Percentiles rank a stretch among this genome's conserved stretches.
These are phyloP conservation scores for Catharus fuscescens DNA, from an alignment of 2,113 vertebrate genomes.

Conservation along the genomic window DNA sequence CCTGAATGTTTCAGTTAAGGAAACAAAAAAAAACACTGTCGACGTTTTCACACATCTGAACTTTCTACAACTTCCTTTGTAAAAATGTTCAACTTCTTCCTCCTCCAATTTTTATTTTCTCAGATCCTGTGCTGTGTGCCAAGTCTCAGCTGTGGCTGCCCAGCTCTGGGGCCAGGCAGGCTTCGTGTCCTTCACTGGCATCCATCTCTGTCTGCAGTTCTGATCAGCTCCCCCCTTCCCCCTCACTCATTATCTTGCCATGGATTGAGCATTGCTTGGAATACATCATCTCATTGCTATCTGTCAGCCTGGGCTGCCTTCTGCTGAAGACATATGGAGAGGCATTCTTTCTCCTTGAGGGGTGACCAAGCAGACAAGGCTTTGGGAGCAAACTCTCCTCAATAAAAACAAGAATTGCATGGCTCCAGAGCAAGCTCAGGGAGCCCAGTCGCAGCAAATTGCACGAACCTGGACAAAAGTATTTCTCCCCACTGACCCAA, in stretches of 20 bases:
- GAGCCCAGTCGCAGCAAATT: neutral
- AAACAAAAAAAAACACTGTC: neutral
- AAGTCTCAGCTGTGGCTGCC: neutral
- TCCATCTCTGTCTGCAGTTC: neutral
- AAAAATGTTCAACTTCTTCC: neutral
- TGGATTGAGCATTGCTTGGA: slow-evolving; percentile 43
- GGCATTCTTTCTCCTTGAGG: slow-evolving; percentile 40
- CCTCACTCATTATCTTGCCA: neutral
- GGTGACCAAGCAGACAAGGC: slow-evolving; percentile 39
- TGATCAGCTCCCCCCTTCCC: neutral
- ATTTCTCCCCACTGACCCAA: neutral
- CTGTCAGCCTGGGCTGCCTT: slow-evolving; percentile 42
- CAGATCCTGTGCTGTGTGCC: neutral
- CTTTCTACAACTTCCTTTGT: neutral
- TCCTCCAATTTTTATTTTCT: neutral
- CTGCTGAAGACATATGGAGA: slow-evolving; percentile 54
- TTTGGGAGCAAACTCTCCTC: neutral
- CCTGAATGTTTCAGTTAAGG: neutral
- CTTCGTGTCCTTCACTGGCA: neutral
- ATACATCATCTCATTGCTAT: neutral
- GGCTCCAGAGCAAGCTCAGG: neutral
- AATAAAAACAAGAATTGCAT: neutral
- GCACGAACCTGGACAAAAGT: neutral
- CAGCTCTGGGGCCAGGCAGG: neutral
- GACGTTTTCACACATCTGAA: neutral